A percentile compares a stretch with the other conserved stretches of the same genome.
Evolutionary conservation across 1,140 invertebrate species (phyloP).

Genomic region (Aphis gossypii): DNA sequence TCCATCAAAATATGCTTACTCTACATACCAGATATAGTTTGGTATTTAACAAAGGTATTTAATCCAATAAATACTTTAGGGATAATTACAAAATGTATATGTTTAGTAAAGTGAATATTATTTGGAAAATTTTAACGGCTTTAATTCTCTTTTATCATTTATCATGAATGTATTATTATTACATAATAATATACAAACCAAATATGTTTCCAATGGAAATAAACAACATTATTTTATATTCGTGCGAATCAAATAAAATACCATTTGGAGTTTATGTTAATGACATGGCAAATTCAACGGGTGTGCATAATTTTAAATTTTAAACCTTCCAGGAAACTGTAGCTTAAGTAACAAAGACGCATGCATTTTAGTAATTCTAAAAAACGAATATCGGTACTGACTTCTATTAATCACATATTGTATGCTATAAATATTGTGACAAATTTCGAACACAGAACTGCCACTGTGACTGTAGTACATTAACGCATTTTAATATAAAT

Average conservation of each 20-base stretch:
- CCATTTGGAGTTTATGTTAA: not conserved
- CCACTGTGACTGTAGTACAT: not conserved
- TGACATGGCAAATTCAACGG: not conserved
- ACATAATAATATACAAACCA: not conserved
- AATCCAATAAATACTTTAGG: not conserved
- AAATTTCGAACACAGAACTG: not conserved
- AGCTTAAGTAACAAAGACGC: not conserved
- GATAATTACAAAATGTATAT: not conserved
- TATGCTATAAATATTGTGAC: not conserved
- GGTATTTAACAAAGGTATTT: not conserved
- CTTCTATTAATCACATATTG: not conserved
- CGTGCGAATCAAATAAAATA: not conserved
- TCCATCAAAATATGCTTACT: not conserved
- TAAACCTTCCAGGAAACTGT: not conserved
- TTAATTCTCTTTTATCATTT: not conserved
- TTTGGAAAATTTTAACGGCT: not conserved
- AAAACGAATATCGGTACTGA: not conserved
- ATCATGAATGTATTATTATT: not conserved
- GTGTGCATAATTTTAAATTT: not conserved
- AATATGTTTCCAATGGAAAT: not conserved
- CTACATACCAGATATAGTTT: not conserved
- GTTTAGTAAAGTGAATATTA: not conserved
- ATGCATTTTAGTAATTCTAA: not conserved
- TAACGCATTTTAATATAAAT: not conserved
- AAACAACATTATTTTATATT: conserved; percentile 2